A percentile compares a stretch with the other conserved stretches of the same genome.
phyloP scores from a whole-genome alignment of 2,113 vertebrate species.

The Scolopax mira region DNA sequence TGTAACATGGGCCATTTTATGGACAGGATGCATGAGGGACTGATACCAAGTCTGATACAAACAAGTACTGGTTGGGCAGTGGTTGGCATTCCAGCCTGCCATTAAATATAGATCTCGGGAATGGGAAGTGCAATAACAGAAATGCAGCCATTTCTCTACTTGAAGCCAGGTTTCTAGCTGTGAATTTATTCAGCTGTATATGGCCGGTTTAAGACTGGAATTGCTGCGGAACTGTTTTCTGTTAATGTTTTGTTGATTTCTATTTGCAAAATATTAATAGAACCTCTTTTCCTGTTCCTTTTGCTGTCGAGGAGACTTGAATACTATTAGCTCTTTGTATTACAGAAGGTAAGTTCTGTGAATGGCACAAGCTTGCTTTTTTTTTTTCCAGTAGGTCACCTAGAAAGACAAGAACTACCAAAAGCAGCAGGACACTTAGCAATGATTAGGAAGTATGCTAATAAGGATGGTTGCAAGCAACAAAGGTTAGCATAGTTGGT shows the following conservation, averaged over 20 bases:
- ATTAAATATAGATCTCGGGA: neutral
- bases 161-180: neutral
- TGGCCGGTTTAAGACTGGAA: neutral
- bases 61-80: fast-evolving
- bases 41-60: neutral
- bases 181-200: neutral
- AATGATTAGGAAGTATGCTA: neutral
- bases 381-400: neutral
- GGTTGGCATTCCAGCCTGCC: neutral
- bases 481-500: neutral
- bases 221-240: neutral
- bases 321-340: conserved; percentile 78
- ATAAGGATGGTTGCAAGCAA: neutral
- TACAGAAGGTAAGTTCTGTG: conserved; percentile 87
- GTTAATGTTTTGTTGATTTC: neutral
- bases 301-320: conserved; percentile 84
- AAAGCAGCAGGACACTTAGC: neutral
- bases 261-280: conserved; percentile 63
- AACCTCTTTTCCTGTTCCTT: conserved; percentile 66
- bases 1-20: neutral
- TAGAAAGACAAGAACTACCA: neutral
- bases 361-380: neutral
- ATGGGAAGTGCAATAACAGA: neutral
- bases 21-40: neutral
- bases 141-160: neutral